phyloP scores from a whole-genome alignment of 2,113 vertebrate species.

The Telmatochromis sp. region DNA sequence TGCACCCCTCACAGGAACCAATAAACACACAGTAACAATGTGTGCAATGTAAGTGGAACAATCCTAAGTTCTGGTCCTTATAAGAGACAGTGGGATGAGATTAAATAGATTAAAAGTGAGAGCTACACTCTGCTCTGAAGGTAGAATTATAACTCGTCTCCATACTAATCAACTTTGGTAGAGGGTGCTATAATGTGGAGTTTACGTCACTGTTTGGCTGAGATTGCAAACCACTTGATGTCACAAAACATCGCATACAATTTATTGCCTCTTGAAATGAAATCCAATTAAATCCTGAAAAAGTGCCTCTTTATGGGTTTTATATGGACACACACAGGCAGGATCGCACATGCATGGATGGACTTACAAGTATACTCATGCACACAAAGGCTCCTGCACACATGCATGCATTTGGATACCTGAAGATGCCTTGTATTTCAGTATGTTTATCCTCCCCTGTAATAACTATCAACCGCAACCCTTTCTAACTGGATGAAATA shows the following conservation, averaged over 20 bases:
- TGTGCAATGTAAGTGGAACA: background rate
- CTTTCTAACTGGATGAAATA: conserved; percentile 73
- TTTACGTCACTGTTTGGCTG: background rate
- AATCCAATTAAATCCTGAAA: background rate
- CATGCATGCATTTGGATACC: background rate
- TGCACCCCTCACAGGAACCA: background rate
- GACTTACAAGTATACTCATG: background rate
- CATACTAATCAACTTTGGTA: background rate
- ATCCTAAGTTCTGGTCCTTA: background rate
- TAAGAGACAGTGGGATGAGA: background rate
- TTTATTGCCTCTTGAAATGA: background rate
- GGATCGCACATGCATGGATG: background rate
- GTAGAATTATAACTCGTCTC: background rate
- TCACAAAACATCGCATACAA: background rate
- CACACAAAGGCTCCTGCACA: background rate
- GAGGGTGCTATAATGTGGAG: background rate
- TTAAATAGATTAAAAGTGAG: background rate
- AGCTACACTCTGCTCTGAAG: background rate
- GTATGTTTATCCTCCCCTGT: background rate
- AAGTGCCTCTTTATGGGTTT: background rate
- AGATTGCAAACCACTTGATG: background rate
- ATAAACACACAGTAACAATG: background rate
- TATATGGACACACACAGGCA: background rate
- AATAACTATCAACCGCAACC: conserved; percentile 29
- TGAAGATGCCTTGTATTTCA: background rate